Evolutionary conservation across 1,140 invertebrate genomes (phyloP), one percentile per base, ranked within the genome.

Genomic region (Pachypeltis micranthus): DNA sequence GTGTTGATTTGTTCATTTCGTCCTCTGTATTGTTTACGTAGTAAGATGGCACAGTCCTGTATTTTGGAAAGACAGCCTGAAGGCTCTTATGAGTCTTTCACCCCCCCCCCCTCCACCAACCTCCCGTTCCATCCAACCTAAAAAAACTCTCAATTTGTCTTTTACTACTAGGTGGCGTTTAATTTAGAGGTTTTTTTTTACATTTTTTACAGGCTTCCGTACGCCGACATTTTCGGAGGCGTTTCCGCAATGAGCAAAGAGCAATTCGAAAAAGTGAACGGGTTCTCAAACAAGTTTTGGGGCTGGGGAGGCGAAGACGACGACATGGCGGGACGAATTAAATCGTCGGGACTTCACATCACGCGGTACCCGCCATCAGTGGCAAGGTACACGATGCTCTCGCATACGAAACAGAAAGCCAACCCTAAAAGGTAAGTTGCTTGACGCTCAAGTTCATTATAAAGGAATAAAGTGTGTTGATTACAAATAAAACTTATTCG

Each of bases 271-370:
- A 77, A 83, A 56, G 84, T 94, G 0, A 95, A 94, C 72, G 92
- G 92, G 0, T 95, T 93, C 78, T 91, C 89, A 27, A 95, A 95
- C 72, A 84, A 85, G 31, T 95, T 89, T 74, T 94, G 90, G 86
- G 91, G 91, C 10, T 93, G 91, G 91, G 91, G 91, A 28, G 91
- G 87, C 23, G 91, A 95, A 75, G 91, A 95, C 74, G 91, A 94
- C 72, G 91, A 95, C 72, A 91, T 94, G 88, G 85, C 85, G 31
- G 89, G 89, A 73, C 82, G 89, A 70, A 83, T 93, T 67, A 84
- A 85, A 67, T 83, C 84, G 69, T 82, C 84, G 66, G 84, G 85
- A 44, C 82, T 90, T 51, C 86, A 90, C 73, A 89, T 94, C 73
- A 86, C 87, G 28, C 80, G 93, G 65, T 94, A 94, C 76, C 89